Evolutionary conservation across 1,140 invertebrate species (phyloP).

Genomic region (Hycleus phaleratus): DNA sequence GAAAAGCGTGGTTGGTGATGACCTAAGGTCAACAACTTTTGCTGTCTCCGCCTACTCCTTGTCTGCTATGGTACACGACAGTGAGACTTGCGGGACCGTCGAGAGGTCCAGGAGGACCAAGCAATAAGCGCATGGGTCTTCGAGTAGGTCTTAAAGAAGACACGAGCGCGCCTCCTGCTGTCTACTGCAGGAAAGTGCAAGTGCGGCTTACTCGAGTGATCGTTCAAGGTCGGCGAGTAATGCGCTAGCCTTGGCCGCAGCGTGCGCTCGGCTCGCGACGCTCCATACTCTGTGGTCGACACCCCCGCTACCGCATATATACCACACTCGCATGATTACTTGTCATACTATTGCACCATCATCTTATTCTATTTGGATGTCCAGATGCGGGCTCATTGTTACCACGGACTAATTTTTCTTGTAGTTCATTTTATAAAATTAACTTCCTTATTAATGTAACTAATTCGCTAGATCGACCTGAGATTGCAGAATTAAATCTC

Average conservation of each 20-base stretch:
- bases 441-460: no score
- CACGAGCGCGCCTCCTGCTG: constrained; percentile 12
- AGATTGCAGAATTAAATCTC: no score
- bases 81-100: constrained; percentile 20
- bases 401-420: no score
- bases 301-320: constrained; percentile 9
- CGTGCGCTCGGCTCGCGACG: constrained; percentile 34
- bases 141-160: constrained; percentile 7
- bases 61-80: constrained; percentile 34
- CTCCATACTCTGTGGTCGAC: constrained; percentile 10
- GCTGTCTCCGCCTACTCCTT: constrained; percentile 38
- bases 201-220: constrained; percentile 33
- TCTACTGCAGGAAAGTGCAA: constrained; percentile 37
- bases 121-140: constrained; percentile 7
- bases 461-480: no score
- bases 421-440: no score
- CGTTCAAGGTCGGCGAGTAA: constrained; percentile 38
- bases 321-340: constrained; percentile 6
- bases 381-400: no score
- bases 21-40: constrained; percentile 42
- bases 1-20: constrained; percentile 28
- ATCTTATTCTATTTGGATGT: background rate
- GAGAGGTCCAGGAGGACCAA: constrained; percentile 16
- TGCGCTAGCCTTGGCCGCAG: constrained; percentile 29
- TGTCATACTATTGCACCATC: constrained; percentile 6